These are phyloP conservation scores for Thalpophila matura DNA, from an alignment of 2,888 invertebrate genomes.

Conservation along the genomic window DNA sequence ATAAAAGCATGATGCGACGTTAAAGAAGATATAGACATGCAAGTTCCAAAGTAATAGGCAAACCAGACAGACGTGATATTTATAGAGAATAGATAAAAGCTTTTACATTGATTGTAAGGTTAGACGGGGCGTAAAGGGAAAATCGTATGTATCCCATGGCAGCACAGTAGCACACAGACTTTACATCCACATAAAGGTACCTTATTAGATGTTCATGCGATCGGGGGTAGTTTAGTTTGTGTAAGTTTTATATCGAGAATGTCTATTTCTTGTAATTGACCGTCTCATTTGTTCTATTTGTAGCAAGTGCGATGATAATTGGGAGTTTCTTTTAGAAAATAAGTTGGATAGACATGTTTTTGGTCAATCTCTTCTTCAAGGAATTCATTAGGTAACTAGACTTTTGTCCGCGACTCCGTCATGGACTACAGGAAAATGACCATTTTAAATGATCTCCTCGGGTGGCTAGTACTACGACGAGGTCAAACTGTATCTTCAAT, in stretches of 20 bases:
- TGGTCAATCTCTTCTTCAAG: too few species aligned
- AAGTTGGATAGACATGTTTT: slow-evolving; percentile 20
- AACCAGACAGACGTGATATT: slow-evolving; percentile 46
- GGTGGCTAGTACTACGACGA: too few species aligned
- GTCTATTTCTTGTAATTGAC: not conserved
- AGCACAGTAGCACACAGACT: slow-evolving; percentile 34
- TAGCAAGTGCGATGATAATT: slow-evolving; percentile 7
- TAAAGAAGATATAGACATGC: slow-evolving; percentile 37
- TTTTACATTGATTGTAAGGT: slow-evolving; percentile 61
- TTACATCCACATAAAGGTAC: slow-evolving; percentile 31
- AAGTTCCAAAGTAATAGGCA: slow-evolving; percentile 54
- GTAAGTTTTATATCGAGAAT: slow-evolving; percentile 2
- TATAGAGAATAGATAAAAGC: slow-evolving; percentile 59
- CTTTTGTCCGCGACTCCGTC: too few species aligned
- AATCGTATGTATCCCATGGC: slow-evolving; percentile 34
- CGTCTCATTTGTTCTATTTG: slow-evolving; percentile 18
- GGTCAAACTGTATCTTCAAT: too few species aligned
- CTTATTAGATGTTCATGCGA: slow-evolving; percentile 7
- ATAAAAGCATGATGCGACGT: slow-evolving; percentile 17
- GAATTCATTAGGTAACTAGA: too few species aligned
- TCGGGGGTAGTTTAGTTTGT: not conserved
- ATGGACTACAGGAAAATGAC: too few species aligned
- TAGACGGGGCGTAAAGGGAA: slow-evolving; percentile 46
- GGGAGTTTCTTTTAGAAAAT: slow-evolving; percentile 7
- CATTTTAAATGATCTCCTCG: too few species aligned